phyloP scores from a whole-genome alignment of 2,113 vertebrate genomes.

The Anoura caudifer region DNA sequence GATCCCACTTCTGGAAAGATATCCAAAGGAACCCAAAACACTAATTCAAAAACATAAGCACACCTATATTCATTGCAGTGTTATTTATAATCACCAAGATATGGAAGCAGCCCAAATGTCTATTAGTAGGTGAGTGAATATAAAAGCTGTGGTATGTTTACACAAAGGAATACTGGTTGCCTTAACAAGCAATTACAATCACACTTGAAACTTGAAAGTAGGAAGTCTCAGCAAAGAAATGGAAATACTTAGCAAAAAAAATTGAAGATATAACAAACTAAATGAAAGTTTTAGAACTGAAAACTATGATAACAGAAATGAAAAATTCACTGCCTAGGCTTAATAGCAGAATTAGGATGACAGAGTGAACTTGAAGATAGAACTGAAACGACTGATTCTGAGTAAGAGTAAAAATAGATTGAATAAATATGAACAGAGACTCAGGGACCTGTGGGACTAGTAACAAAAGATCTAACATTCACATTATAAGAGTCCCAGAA shows the following conservation, averaged over 20 bases:
- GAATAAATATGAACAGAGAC: too few species aligned
- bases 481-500: not conserved
- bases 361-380: not conserved
- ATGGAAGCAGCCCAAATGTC: too few species aligned
- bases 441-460: not conserved
- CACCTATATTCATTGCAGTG: too few species aligned
- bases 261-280: not conserved
- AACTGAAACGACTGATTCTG: not conserved
- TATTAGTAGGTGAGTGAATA: too few species aligned
- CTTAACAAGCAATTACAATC: not conserved
- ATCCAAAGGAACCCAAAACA: too few species aligned
- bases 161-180: too few species aligned
- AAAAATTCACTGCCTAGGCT: not conserved
- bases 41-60: too few species aligned
- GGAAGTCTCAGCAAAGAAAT: not conserved
- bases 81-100: too few species aligned
- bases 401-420: not conserved
- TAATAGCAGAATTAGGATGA: not conserved
- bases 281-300: constrained; percentile 3
- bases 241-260: not conserved
- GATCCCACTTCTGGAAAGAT: too few species aligned
- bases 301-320: not conserved
- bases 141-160: too few species aligned
- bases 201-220: not conserved
- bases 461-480: not conserved